Percentiles rank a stretch among this genome's conserved stretches.
Evolutionary conservation across 1,140 invertebrate genomes (phyloP).

Genomic region (Nilaparvata lugens): DNA sequence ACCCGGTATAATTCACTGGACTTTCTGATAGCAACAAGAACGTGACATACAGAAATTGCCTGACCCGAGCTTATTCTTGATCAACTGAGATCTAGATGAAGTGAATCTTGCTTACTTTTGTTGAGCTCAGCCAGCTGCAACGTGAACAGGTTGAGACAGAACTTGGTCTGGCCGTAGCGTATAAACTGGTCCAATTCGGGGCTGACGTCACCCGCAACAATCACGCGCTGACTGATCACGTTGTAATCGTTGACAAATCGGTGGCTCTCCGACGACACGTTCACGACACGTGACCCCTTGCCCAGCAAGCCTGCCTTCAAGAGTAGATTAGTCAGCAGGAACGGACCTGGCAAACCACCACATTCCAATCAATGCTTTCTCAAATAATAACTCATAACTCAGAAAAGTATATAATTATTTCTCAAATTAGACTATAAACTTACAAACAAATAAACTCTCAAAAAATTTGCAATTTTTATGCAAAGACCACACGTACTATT

Average conservation of each 20-base stretch:
- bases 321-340: conserved; percentile 67
- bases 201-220: neutral
- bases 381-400: no score
- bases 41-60: no score
- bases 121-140: neutral
- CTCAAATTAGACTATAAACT: no score
- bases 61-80: neutral
- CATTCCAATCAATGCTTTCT: no score
- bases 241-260: neutral
- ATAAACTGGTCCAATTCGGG: conserved; percentile 7
- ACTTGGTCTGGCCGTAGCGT: conserved; percentile 5
- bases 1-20: no score
- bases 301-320: conserved; percentile 62
- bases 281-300: conserved; percentile 63
- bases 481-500: no score
- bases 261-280: conserved; percentile 62
- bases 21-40: no score
- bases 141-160: conserved; percentile 7
- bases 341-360: no score
- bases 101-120: neutral
- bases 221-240: neutral
- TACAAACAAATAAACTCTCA: no score
- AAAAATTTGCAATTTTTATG: no score
- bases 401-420: no score
- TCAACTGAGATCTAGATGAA: no score